These are phyloP conservation scores for Pimpla rufipes DNA, from an alignment of 2,888 invertebrate species.

Conservation along the genomic window DNA sequence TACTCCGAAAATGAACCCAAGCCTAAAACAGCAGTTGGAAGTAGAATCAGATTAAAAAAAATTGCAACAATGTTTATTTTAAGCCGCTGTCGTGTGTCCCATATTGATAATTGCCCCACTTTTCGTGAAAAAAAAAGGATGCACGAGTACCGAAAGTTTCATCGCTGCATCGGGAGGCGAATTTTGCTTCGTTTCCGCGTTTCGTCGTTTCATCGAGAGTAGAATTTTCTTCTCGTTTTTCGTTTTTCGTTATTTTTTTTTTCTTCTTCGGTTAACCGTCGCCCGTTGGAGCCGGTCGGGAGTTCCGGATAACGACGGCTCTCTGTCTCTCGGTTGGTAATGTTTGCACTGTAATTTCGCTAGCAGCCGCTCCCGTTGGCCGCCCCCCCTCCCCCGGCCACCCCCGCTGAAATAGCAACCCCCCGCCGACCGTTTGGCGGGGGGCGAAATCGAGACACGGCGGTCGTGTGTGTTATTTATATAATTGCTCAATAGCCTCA, in stretches of 20 bases:
- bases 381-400: conserved; percentile 63
- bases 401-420: conserved; percentile 80
- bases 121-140: too few species aligned
- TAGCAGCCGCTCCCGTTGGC: conserved; percentile 71
- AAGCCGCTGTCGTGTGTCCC: too few species aligned
- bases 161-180: not conserved
- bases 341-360: conserved; percentile 84
- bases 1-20: too few species aligned
- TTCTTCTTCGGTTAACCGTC: conserved; percentile 1
- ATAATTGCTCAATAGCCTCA: conserved; percentile 85
- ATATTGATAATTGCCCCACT: too few species aligned
- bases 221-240: not conserved
- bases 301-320: conserved; percentile 31
- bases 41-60: too few species aligned
- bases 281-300: not conserved
- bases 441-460: conserved; percentile 48
- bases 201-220: not conserved
- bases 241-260: conserved; percentile 2
- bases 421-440: conserved; percentile 62
- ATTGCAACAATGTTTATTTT: too few species aligned
- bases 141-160: not conserved
- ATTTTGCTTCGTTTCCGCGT: not conserved
- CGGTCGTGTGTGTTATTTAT: conserved; percentile 81
- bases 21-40: too few species aligned
- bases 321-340: conserved; percentile 71